Percentiles rank a stretch among this genome's conserved stretches.
Evolutionary conservation across 1,140 invertebrate genomes (phyloP).

Genomic region (Chionoecetes opilio): DNA sequence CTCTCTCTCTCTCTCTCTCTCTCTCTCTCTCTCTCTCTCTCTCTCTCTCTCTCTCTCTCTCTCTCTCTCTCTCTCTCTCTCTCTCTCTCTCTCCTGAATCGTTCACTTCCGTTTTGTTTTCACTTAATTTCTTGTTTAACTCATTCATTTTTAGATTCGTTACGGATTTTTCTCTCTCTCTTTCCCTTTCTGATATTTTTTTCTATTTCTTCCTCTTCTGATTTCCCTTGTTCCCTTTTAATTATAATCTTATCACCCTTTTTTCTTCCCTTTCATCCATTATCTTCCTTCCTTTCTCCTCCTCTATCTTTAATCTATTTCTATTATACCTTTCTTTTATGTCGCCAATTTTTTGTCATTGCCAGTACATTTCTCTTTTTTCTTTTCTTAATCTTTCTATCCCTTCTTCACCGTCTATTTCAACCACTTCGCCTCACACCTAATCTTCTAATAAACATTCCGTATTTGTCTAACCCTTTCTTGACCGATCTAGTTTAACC

Average conservation of each 20-base stretch:
- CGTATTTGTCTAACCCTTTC: too few species aligned
- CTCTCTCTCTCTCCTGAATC: not conserved
- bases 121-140: not conserved
- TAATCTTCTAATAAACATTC: too few species aligned
- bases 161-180: not conserved
- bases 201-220: not conserved
- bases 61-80: constrained; percentile 13
- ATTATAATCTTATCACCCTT: not conserved
- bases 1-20: too few species aligned
- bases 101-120: not conserved
- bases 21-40: constrained; percentile 27
- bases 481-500: too few species aligned
- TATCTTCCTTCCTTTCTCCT: not conserved
- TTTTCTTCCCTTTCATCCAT: not conserved
- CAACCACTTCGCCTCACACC: not conserved
- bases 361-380: not conserved
- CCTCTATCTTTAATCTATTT: not conserved
- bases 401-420: not conserved
- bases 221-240: not conserved
- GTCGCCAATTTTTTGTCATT: too few species aligned
- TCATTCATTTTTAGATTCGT: not conserved
- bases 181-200: not conserved
- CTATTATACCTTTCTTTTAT: not conserved
- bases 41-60: constrained; percentile 27
- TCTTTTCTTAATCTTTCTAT: not conserved